Evolutionary conservation across 23 tunicate species (phyloP).

Genomic region (Oikopleura dioica): DNA sequence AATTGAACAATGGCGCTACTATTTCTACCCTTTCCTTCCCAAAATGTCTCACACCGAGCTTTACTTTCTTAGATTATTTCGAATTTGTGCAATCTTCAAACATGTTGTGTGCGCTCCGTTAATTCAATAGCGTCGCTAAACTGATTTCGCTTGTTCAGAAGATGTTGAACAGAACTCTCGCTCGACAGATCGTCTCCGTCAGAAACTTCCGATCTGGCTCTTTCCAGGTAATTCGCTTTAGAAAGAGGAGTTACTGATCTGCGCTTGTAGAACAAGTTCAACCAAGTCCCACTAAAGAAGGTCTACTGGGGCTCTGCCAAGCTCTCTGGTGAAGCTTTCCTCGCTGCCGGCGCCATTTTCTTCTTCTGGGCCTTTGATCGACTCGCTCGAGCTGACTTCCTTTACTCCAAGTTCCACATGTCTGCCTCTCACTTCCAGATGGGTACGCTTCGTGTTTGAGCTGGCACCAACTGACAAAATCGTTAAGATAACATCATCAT

Average conservation of each 20-base stretch:
- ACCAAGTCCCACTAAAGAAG: neutral
- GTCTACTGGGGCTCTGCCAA: neutral
- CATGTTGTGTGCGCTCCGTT: neutral
- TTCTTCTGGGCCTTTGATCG: neutral
- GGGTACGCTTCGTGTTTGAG: neutral
- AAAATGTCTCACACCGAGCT: too few relatives aligned
- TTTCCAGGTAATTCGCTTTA: too few relatives aligned
- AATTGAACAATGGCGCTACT: too few relatives aligned
- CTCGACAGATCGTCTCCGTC: too few relatives aligned
- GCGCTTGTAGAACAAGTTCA: too few relatives aligned
- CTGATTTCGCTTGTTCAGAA: neutral
- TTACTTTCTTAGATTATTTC: too few relatives aligned
- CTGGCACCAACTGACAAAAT: neutral
- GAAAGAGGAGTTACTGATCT: too few relatives aligned
- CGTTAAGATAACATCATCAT: neutral
- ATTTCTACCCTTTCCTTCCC: too few relatives aligned
- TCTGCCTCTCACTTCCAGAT: neutral
- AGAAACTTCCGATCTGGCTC: too few relatives aligned
- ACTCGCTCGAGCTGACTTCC: neutral
- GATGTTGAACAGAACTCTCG: neutral
- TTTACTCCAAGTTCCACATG: neutral
- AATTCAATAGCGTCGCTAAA: neutral
- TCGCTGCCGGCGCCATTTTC: neutral
- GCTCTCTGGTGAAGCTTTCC: neutral
- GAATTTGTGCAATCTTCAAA: neutral